Conservation (phyloP, 1,140 invertebrate genomes). For the Caerostris darwini region DNA sequence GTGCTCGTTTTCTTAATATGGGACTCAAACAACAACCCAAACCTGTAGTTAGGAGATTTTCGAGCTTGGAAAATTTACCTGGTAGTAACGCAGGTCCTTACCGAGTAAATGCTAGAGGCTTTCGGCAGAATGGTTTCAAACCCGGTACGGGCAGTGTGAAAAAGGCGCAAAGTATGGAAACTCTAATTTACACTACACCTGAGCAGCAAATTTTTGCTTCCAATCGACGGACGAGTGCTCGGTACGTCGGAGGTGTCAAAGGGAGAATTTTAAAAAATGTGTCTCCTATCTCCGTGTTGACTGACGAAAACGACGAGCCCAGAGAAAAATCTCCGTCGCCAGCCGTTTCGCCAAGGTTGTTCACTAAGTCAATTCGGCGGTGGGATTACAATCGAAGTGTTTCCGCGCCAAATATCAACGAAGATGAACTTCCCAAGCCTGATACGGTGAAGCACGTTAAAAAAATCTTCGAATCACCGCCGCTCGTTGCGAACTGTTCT, state of each 20-base stretch:
- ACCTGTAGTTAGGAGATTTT: constrained; percentile 86
- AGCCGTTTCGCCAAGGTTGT: constrained; percentile 29
- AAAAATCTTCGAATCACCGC: constrained; percentile 88
- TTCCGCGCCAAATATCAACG: constrained; percentile 84
- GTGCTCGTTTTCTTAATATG: constrained; percentile 90
- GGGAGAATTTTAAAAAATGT: constrained; percentile 51
- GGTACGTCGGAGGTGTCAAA: constrained; percentile 46
- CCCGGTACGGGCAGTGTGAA: constrained; percentile 56
- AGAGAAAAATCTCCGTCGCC: constrained; percentile 61
- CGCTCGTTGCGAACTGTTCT: constrained; percentile 45
- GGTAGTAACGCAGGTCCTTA: constrained; percentile 83
- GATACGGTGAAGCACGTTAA: constrained; percentile 92
- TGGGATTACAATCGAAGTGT: constrained; percentile 65
- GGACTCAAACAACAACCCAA: constrained; percentile 85
- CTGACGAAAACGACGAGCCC: constrained; percentile 58
- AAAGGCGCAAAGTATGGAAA: constrained; percentile 78
- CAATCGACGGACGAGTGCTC: constrained; percentile 26
- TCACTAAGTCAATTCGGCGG: constrained; percentile 23
- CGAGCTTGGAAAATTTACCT: constrained; percentile 91
- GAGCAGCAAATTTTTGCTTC: constrained; percentile 43
- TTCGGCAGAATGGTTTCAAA: constrained; percentile 62
- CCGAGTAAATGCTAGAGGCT: constrained; percentile 51
- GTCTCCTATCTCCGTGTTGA: constrained; percentile 48
- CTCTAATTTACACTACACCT: constrained; percentile 48
- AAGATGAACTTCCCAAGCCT: constrained; percentile 90